A percentile compares a stretch with the other conserved stretches of the same genome.
Conservation (phyloP, 2,113 vertebrate genomes). For the Paramisgurnus dabryanus region DNA sequence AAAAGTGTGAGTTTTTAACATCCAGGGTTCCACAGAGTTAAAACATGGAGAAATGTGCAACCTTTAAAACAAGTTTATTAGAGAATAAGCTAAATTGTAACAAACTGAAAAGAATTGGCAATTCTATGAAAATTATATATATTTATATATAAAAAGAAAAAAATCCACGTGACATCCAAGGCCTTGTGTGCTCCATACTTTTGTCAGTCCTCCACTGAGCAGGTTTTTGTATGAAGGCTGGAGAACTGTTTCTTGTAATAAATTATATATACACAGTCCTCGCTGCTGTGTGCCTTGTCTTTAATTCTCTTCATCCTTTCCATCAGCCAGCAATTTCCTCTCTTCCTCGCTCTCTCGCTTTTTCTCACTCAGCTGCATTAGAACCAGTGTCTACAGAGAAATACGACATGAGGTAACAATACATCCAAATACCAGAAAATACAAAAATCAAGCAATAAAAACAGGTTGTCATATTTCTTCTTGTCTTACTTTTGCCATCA, state of each 20-base stretch:
- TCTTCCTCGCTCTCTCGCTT: not conserved
- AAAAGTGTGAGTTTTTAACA: not conserved
- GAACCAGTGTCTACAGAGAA: slow-evolving; percentile 83
- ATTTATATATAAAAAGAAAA: slow-evolving; percentile 54
- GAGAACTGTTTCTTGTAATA: slow-evolving; percentile 68
- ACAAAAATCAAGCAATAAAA: not conserved
- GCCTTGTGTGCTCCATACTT: slow-evolving; percentile 50
- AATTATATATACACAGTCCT: slow-evolving; percentile 83
- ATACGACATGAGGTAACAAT: not conserved
- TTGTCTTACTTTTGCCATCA: slow-evolving; percentile 90
- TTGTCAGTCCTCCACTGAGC: slow-evolving; percentile 32
- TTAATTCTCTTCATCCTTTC: slow-evolving; percentile 60
- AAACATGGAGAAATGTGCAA: not conserved
- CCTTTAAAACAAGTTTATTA: slow-evolving; percentile 56
- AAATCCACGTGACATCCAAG: slow-evolving; percentile 53
- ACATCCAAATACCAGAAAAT: not conserved
- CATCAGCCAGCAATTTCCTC: slow-evolving; percentile 61
- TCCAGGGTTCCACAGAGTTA: too few species aligned
- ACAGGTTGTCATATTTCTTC: not conserved
- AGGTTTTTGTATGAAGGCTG: slow-evolving; percentile 49
- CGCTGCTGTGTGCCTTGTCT: slow-evolving; percentile 67
- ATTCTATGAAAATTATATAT: slow-evolving; percentile 44
- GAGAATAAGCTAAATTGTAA: slow-evolving; percentile 43
- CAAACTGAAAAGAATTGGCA: slow-evolving; percentile 41
- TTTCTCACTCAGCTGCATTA: slow-evolving; percentile 80